Base-by-base conservation (phyloP, 2,113 vertebrate genomes). In the Salvelinus namaycush region DNA sequence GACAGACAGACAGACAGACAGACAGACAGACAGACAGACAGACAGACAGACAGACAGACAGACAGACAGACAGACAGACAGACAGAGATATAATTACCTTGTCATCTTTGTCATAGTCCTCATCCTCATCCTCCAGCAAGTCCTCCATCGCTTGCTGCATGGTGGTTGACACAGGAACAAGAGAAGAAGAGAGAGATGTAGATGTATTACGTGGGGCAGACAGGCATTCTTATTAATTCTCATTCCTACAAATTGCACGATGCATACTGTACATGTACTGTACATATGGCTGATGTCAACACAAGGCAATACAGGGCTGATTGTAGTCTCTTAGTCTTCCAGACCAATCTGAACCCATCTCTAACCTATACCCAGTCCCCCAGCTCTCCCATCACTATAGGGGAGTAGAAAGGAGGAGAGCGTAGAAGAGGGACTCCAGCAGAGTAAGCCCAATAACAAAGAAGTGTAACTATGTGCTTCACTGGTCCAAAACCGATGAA, bases 81-180 rank as follows among this genome's bases (percentile, higher is more conserved):
- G 51, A 13, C 1, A 54, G 51, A 93, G 92, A 94, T 92, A 96
- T 97, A 97, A 97, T 97, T 97, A 99, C 98, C 98, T 98, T 99
- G 96, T 99, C 98, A 95, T 97, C 97, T 96, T 95, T 98, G 94
- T 98, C 98, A 94, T 96, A 97, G 84, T 98, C 98, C 92, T 99
- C 97, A 83, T 99, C 98, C 89, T 98, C 97, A 79, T 97, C 97
- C 94, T 96, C 95, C 90, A 99, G 88, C 91, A 99, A 95, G 95
- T 97, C 97, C 94, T 98, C 97, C 94, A 98, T 91, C 80, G 96
- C 96, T 96, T 98, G 94, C 96, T 94, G 74, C 65, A 69, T 76
- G 31, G 57, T 5, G 68, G 51, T 18, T 16, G 54, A 44, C 6
- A 71, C 11, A 14, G 68, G 6, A 44, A 24, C 9, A 70, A 54